Evolutionary conservation across 2,888 invertebrate genomes (phyloP).

Genomic region (Timema podura): DNA sequence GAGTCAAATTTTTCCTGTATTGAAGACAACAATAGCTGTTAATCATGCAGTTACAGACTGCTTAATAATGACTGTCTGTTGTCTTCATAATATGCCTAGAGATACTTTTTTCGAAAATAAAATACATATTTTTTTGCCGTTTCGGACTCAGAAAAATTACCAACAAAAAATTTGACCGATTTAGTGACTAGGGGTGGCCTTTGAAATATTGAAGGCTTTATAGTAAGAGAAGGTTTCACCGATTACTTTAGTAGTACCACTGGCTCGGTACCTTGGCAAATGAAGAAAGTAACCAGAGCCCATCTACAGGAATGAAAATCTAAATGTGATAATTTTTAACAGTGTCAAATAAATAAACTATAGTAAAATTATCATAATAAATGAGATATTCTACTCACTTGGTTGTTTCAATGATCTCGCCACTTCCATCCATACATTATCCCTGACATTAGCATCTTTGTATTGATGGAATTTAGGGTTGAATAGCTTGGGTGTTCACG

Average conservation of each 20-base stretch:
- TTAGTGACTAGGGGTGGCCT: conserved; percentile 1
- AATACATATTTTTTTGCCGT: background rate
- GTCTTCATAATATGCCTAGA: background rate
- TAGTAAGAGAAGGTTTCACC: conserved; percentile 7
- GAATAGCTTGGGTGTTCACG: background rate
- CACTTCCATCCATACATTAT: background rate
- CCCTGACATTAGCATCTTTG: conserved; percentile 6
- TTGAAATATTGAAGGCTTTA: conserved; percentile 6
- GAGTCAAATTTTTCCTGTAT: background rate
- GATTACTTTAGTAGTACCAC: background rate
- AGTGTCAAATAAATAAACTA: background rate
- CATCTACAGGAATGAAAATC: conserved; percentile 8
- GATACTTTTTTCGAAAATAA: background rate
- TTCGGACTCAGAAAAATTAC: background rate
- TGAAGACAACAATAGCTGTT: background rate
- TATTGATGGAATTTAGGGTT: background rate
- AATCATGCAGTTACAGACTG: background rate
- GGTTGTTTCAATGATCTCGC: background rate
- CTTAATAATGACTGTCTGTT: background rate
- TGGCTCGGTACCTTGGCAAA: conserved; percentile 14
- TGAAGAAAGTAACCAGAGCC: background rate
- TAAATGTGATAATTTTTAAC: background rate
- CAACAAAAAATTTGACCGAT: background rate
- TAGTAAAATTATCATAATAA: background rate
- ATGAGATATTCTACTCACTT: background rate